These are phyloP conservation scores for Pelodytes ibericus DNA, from an alignment of 2,797 vertebrate species.

Conservation along the genomic window DNA sequence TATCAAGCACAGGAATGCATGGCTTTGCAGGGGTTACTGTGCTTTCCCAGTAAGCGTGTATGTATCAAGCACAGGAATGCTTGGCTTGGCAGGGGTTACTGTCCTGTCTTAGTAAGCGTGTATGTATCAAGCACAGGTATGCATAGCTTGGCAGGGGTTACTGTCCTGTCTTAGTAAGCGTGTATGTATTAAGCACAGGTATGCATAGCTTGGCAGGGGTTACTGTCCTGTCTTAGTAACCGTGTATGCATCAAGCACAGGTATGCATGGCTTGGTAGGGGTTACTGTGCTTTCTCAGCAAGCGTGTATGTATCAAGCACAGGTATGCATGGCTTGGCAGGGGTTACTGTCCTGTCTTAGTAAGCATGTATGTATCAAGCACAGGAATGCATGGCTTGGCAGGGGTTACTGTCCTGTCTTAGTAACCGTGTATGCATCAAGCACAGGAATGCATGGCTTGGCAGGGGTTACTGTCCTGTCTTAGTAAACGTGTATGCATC, in stretches of 20 bases:
- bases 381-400: constrained; percentile 57
- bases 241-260: constrained; percentile 57
- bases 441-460: constrained; percentile 54
- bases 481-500: constrained; percentile 58
- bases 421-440: constrained; percentile 59
- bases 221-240: constrained; percentile 5
- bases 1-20: constrained; percentile 55
- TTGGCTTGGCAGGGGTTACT: constrained; percentile 56
- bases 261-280: constrained; percentile 59
- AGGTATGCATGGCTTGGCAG: constrained; percentile 58
- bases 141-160: constrained; percentile 57
- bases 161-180: no score
- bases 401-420: constrained; percentile 42
- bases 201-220: constrained; percentile 58
- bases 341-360: constrained; percentile 18
- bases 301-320: no score
- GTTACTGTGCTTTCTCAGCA: constrained; percentile 2
- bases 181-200: constrained; percentile 53
- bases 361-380: no score
- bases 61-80: constrained; percentile 53
- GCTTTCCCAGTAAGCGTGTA: no score
- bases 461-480: constrained; percentile 48
- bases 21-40: constrained; percentile 54
- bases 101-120: no score
- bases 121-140: constrained; percentile 54